phyloP scores from a whole-genome alignment of 2,797 vertebrate species.

The Aeoliscus strigatus region DNA sequence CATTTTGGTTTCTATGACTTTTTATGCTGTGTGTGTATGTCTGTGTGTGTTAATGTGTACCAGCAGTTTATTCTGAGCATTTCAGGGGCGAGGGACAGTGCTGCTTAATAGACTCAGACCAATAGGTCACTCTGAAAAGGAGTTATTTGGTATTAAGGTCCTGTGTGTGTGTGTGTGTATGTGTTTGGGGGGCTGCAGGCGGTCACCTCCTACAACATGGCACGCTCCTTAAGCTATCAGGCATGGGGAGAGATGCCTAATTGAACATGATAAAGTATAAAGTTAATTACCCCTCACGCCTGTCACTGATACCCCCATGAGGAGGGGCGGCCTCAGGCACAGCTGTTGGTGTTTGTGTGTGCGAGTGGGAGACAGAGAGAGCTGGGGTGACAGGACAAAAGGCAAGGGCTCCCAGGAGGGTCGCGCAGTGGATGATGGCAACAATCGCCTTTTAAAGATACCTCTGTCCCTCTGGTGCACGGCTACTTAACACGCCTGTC shows the following conservation, averaged over 20 bases:
- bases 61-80: slow-evolving; percentile 7
- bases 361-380: slow-evolving; percentile 71
- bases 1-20: background rate
- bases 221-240: slow-evolving; percentile 96
- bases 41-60: slow-evolving; percentile 2
- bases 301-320: slow-evolving; percentile 87
- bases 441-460: slow-evolving; percentile 97
- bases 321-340: slow-evolving; percentile 86
- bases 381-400: slow-evolving; percentile 73
- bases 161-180: slow-evolving; percentile 76
- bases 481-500: slow-evolving; percentile 77
- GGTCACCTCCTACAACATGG: slow-evolving; percentile 72
- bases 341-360: slow-evolving; percentile 81
- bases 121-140: slow-evolving; percentile 50
- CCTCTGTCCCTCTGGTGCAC: slow-evolving; percentile 83
- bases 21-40: slow-evolving; percentile 1
- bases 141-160: too few species aligned
- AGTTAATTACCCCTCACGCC: slow-evolving; percentile 99
- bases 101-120: slow-evolving; percentile 37
- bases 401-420: slow-evolving; percentile 89
- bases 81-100: slow-evolving; percentile 8
- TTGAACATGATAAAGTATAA: slow-evolving; percentile 99
- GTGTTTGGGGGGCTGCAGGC: slow-evolving; percentile 67
- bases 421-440: slow-evolving; percentile 95
- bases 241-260: slow-evolving; percentile 90